Evolutionary conservation across 1,140 invertebrate genomes (phyloP).

Genomic region (Rhopalosiphum maidis): DNA sequence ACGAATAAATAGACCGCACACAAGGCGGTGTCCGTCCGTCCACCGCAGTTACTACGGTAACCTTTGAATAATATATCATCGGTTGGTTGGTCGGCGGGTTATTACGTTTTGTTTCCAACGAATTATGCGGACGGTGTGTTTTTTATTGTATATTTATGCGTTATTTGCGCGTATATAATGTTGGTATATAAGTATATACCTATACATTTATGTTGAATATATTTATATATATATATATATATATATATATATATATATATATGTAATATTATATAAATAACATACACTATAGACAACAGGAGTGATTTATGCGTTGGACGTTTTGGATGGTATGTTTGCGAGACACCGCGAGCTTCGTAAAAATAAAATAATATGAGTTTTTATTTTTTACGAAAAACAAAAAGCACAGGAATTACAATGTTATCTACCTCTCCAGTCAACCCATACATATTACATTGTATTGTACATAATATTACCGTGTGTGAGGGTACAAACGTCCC

Average conservation of each 20-base stretch:
- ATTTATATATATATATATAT: too few species aligned
- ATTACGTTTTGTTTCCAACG: background rate
- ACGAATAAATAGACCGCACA: background rate
- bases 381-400: background rate
- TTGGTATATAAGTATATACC: background rate
- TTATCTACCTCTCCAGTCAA: background rate
- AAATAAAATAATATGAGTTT: background rate
- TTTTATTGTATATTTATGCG: constrained; percentile 8
- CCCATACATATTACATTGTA: background rate
- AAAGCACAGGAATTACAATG: background rate
- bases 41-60: background rate
- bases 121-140: background rate
- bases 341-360: background rate
- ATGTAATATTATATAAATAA: background rate
- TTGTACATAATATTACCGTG: background rate
- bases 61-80: constrained; percentile 12
- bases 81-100: background rate
- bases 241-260: too few species aligned
- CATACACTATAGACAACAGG: background rate
- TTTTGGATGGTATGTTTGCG: background rate
- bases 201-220: background rate
- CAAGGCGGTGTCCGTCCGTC: background rate
- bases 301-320: background rate
- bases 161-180: background rate
- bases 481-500: background rate